These are phyloP conservation scores for Otolemur garnettii DNA, from an alignment of 2,113 vertebrate species.

Conservation along the genomic window DNA sequence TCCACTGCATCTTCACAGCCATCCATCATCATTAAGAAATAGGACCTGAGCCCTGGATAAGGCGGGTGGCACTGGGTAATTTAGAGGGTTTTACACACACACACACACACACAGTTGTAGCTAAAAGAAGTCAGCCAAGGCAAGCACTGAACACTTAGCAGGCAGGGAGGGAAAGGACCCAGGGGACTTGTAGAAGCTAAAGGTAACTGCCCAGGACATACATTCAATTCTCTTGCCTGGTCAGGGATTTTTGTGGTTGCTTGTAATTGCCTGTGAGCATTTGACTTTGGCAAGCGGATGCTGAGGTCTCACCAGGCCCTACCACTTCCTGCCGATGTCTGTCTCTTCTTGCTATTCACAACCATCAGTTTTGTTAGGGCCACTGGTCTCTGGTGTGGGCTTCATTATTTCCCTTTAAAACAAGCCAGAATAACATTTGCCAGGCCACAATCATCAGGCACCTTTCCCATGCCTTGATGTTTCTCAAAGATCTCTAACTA, in stretches of 20 bases:
- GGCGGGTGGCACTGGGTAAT: constrained; percentile 58
- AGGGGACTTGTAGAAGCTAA: neutral
- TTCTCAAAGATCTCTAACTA: neutral
- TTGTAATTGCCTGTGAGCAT: neutral
- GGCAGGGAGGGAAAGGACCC: neutral
- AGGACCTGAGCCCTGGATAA: constrained; percentile 63
- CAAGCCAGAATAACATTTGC: neutral
- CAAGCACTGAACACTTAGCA: constrained; percentile 1
- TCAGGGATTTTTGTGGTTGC: constrained; percentile 1
- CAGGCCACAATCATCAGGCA: neutral
- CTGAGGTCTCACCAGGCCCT: neutral
- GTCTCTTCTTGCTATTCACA: neutral
- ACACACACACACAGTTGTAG: neutral
- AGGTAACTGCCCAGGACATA: neutral
- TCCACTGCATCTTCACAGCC: constrained; percentile 72
- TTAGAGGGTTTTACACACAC: constrained; percentile 62
- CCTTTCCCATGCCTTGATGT: neutral
- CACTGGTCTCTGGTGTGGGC: neutral
- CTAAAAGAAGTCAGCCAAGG: constrained; percentile 48
- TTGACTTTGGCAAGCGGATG: neutral
- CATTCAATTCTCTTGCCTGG: neutral
- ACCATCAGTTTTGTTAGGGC: neutral
- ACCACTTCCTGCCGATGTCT: neutral
- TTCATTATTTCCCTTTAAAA: constrained; percentile 14
- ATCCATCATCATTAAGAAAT: constrained; percentile 84